These are phyloP conservation scores for Gymnorhina tibicen DNA, from an alignment of 2,113 vertebrate species.

Conservation along the genomic window DNA sequence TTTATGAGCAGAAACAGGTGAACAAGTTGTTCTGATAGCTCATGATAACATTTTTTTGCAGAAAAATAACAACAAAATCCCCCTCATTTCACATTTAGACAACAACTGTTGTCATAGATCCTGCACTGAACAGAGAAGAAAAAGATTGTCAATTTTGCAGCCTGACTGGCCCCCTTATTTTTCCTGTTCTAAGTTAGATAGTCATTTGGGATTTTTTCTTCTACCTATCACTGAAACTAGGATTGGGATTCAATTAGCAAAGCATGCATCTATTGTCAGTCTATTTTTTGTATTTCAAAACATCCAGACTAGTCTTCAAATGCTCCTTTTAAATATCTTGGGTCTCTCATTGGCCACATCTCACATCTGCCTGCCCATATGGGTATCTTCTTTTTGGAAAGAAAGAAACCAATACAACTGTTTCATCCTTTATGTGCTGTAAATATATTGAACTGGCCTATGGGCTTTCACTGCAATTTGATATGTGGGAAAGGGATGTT, in stretches of 20 bases:
- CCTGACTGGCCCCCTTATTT: neutral
- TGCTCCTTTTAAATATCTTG: neutral
- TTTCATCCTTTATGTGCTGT: neutral
- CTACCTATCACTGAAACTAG: neutral
- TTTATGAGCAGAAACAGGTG: neutral
- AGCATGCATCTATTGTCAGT: neutral
- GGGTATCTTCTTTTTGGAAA: neutral
- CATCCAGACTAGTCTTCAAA: neutral
- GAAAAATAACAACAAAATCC: neutral
- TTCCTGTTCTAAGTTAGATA: neutral
- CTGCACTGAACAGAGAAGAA: neutral
- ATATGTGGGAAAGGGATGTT: neutral
- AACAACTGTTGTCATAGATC: neutral
- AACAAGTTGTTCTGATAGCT: neutral
- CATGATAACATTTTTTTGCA: neutral
- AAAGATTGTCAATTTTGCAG: neutral
- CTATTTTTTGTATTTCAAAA: neutral
- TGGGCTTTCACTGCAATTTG: neutral
- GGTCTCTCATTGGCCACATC: neutral
- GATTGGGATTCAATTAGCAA: neutral
- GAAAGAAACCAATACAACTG: neutral
- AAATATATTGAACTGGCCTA: neutral
- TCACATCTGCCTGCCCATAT: neutral
- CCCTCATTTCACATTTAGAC: neutral
- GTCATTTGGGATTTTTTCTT: neutral